phyloP scores from a whole-genome alignment of 1,140 invertebrate species.

The Paraescarpia echinospica region DNA sequence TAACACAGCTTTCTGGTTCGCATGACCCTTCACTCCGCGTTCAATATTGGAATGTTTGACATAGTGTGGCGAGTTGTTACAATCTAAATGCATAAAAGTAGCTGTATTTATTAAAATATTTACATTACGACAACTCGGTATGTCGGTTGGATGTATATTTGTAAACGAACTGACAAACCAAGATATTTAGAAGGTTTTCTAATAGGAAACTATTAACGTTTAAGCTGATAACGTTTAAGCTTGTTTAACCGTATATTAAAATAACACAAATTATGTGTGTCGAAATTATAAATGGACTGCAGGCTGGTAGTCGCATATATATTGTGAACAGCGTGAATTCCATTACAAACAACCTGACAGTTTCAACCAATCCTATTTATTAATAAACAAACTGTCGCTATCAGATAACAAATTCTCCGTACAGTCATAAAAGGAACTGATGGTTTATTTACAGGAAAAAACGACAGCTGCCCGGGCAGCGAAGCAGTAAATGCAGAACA shows the following conservation, averaged over 20 bases:
- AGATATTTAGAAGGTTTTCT: background rate
- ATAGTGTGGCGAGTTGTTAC: background rate
- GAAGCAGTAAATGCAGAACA: constrained; percentile 29
- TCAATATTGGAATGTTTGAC: background rate
- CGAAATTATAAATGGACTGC: background rate
- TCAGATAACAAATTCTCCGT: background rate
- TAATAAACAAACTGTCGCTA: background rate
- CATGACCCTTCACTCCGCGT: background rate
- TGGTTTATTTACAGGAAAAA: constrained; percentile 39
- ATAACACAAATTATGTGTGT: background rate
- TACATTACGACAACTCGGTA: no score
- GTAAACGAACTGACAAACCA: background rate
- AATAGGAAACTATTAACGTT: background rate
- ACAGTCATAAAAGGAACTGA: background rate
- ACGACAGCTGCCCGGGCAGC: constrained; percentile 14
- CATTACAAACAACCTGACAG: background rate
- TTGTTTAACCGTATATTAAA: background rate
- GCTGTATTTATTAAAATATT: background rate
- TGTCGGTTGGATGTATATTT: background rate
- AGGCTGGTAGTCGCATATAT: background rate
- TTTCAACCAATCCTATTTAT: constrained; percentile 31
- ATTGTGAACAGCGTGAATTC: background rate
- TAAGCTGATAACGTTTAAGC: background rate
- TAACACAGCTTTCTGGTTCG: background rate
- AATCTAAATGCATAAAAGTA: background rate